Evolutionary conservation across 2,888 invertebrate species (phyloP).

Genomic region (Nebria brevicollis): DNA sequence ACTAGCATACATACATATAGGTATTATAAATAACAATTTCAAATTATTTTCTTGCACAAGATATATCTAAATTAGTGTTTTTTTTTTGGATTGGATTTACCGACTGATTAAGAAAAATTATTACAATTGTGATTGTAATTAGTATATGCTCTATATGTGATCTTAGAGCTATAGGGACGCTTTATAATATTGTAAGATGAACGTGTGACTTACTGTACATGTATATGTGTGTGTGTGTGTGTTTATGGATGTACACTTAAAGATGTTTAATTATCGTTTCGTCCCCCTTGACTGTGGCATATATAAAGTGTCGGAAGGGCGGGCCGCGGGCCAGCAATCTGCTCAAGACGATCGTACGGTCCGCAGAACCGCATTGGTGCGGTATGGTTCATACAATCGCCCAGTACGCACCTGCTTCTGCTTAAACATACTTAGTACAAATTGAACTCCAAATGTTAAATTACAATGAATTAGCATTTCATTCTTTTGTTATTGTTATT

Average conservation of each 20-base stretch:
- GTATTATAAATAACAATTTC: too few species aligned
- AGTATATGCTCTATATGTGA: too few species aligned
- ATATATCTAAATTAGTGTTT: too few species aligned
- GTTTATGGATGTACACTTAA: background rate
- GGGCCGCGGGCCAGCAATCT: slow-evolving; percentile 8
- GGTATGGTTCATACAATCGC: slow-evolving; percentile 8
- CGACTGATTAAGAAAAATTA: too few species aligned
- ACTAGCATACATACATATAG: too few species aligned
- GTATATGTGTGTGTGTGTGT: background rate
- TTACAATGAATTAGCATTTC: background rate
- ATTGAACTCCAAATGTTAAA: background rate
- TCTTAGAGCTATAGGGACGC: too few species aligned
- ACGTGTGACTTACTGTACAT: background rate
- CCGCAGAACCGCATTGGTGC: background rate
- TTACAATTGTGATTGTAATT: too few species aligned
- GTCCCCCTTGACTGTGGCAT: slow-evolving; percentile 3
- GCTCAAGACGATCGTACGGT: background rate
- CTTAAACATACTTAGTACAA: background rate
- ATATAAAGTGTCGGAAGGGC: slow-evolving; percentile 13
- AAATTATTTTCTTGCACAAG: too few species aligned
- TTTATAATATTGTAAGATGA: background rate
- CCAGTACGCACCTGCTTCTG: slow-evolving; percentile 1
- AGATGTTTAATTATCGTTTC: slow-evolving; percentile 10
- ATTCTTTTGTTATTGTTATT: background rate
- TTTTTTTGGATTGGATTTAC: too few species aligned